Percentiles rank a stretch among this genome's conserved stretches.
phyloP scores from a whole-genome alignment of 2,113 vertebrate species.

The Caretta caretta region DNA sequence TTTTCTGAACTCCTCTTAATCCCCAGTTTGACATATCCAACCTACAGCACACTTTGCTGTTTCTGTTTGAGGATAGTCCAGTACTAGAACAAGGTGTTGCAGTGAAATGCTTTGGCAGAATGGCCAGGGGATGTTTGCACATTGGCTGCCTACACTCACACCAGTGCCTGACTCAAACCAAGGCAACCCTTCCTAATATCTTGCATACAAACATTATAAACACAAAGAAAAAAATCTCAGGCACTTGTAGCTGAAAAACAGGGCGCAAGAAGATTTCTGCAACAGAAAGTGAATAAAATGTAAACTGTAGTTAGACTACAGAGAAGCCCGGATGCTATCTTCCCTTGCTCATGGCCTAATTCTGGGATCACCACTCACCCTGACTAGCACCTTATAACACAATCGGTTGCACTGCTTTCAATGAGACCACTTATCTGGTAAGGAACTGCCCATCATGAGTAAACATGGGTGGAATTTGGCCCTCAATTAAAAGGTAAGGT shows the following conservation, averaged over 20 bases:
- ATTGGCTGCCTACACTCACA: neutral
- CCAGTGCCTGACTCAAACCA: neutral
- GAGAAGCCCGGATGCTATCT: neutral
- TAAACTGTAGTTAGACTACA: neutral
- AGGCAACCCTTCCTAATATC: neutral
- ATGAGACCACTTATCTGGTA: neutral
- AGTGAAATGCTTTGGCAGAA: neutral
- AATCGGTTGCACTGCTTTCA: neutral
- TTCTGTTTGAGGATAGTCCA: neutral
- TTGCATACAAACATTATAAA: neutral
- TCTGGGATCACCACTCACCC: neutral
- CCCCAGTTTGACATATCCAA: neutral
- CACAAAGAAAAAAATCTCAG: neutral
- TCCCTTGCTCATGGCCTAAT: neutral
- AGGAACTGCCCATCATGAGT: neutral
- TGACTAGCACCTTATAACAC: neutral
- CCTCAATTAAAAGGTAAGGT: neutral
- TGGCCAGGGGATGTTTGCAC: neutral
- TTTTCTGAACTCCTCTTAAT: neutral
- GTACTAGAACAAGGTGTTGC: neutral
- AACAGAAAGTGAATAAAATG: neutral
- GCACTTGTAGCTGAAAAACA: neutral
- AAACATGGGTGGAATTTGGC: neutral
- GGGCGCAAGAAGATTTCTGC: neutral
- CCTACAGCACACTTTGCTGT: neutral